Conservation (phyloP, 1,140 invertebrate species). For the Yoshiicerus persimilis region DNA sequence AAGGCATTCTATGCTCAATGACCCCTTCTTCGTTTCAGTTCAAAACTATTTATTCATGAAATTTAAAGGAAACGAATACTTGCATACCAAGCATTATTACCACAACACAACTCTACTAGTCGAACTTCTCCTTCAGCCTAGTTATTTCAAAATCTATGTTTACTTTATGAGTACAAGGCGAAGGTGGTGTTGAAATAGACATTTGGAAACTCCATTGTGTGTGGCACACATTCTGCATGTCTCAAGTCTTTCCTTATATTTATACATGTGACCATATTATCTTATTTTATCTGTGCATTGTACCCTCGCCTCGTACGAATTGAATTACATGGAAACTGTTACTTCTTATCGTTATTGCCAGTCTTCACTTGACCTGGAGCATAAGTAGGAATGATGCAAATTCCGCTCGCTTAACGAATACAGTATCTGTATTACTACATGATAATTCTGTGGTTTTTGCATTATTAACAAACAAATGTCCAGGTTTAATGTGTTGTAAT, state of each 20-base stretch:
- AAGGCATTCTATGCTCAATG: neutral
- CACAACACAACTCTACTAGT: neutral
- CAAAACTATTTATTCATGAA: neutral
- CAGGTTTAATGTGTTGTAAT: too few species aligned
- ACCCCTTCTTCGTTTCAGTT: neutral
- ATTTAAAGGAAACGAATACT: neutral
- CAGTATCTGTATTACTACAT: too few species aligned
- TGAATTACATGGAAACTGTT: neutral
- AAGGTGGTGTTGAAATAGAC: neutral
- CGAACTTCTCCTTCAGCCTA: neutral
- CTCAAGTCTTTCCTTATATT: neutral
- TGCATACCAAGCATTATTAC: neutral
- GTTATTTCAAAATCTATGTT: neutral
- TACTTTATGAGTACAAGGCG: neutral
- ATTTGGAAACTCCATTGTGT: neutral
- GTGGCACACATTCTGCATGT: too few species aligned
- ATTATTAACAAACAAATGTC: too few species aligned
- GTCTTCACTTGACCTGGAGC: neutral
- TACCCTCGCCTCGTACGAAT: neutral
- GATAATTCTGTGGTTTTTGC: too few species aligned
- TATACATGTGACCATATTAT: too few species aligned
- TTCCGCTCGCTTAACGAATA: too few species aligned
- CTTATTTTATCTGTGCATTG: neutral
- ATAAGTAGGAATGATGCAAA: too few species aligned
- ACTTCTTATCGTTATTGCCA: neutral